Evolutionary conservation across 2,797 vertebrate species (phyloP), one percentile per base, ranked within the genome.

Genomic region (Acanthiza pusilla): DNA sequence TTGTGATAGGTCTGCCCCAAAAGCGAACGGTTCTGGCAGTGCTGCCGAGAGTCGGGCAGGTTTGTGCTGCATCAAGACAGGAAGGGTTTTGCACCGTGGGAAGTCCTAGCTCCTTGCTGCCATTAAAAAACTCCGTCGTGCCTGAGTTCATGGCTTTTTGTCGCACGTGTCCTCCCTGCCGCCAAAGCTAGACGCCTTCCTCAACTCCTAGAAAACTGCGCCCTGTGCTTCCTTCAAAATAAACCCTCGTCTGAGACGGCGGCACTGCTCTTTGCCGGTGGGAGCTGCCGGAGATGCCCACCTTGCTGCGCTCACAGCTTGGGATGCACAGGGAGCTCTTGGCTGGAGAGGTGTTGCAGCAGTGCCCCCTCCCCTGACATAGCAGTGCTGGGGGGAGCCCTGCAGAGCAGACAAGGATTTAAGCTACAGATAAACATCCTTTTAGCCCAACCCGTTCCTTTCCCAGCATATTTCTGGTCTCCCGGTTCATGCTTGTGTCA

Each of bases 11-110:
- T 1, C 13, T 16, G 38, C 13, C 38, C 72, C 25, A 10, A 13
- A 73, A 76, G 43, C 3, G 4, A 38, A 10, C 1, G 7, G 26
- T 61, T 20, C 8, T 0, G 7, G 0, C 3, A 2, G 43, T 4
- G 40, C 36, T 63, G 27, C 27, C 63, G 6, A 14, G 29, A 38
- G n/a, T 7, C 7, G 2, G 40, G 48, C 2, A 8, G 17, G 48
- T 47, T 48, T 32, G 20, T 42, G 11, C 26, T 6, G 11, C 9
- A 0, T 32, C 5, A 2, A 5, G 40, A 4, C 36, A 17, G 66
- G 40, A 27, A 48, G 57, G 57, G 40, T 68, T 42, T 29, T 34
- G 51, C 18, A 4, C 50, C 10, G 0, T 48, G 88, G 68, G 58
- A 67, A 25, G 61, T 67, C 40, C 60, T 5, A 2, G 10, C 67